phyloP scores from a whole-genome alignment of 2,113 vertebrate genomes.

The Tyto alba region DNA sequence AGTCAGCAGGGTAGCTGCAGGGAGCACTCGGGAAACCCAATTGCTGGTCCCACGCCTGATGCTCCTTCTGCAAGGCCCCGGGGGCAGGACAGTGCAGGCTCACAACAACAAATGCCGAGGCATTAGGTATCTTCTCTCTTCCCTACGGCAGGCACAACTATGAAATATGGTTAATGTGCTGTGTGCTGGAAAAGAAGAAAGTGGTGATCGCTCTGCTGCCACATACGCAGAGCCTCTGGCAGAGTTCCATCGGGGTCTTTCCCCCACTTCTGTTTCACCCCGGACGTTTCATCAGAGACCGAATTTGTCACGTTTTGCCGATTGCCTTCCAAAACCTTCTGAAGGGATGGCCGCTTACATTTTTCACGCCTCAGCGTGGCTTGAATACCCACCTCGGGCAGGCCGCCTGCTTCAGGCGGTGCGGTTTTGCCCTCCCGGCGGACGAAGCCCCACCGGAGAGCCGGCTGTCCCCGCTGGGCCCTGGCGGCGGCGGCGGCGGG shows the following conservation, averaged over 20 bases:
- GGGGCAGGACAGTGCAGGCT: neutral
- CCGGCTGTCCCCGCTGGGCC: neutral
- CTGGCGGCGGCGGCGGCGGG: too few relatives aligned
- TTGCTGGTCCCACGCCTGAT: fast-evolving
- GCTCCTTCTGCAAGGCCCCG: neutral
- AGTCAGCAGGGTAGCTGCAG: neutral
- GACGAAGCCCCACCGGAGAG: too few relatives aligned
- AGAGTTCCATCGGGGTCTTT: too few relatives aligned
- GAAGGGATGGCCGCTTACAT: neutral
- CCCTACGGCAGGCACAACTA: neutral
- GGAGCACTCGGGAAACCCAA: neutral
- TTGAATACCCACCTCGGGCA: too few relatives aligned
- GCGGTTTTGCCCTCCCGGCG: too few relatives aligned
- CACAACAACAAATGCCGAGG: neutral
- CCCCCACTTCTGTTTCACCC: neutral
- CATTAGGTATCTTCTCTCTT: too few relatives aligned
- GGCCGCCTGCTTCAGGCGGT: neutral
- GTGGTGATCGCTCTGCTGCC: fast-evolving
- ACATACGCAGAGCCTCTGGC: fast-evolving
- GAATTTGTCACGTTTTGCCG: too few relatives aligned
- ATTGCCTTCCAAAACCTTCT: too few relatives aligned
- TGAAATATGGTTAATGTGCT: fast-evolving
- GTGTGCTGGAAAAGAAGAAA: neutral
- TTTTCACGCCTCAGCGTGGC: neutral
- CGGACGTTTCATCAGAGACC: fast-evolving